Base-by-base conservation (phyloP, 2,888 invertebrate species). In the Stictocephala bisonia region DNA sequence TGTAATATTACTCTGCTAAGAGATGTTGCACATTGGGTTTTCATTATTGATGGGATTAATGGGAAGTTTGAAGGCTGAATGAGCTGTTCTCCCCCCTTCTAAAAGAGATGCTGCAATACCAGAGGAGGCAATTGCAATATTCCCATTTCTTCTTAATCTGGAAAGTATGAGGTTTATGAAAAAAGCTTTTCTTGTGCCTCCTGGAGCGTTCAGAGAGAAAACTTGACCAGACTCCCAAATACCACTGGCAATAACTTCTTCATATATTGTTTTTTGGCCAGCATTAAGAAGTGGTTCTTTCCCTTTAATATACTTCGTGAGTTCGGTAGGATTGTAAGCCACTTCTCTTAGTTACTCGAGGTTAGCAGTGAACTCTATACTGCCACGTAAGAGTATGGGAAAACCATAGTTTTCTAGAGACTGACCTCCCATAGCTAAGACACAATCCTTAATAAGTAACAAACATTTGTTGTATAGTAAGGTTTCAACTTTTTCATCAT, bases 21-120 rank as follows among this genome's bases (percentile, higher is more conserved):
- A 68, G 35, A 84, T 80, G 66, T 82, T 82, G 74, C 83, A 84
- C 3, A 75, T 75, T 76, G 71, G 13, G 41, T 58, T 18, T 27
- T 13, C 48, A 51, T 9, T 41, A 15, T 27, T n/a, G 29, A 29
- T 35, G 1, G 79, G 18, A 22, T 79, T 78, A 9, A 81, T 60
- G 58, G 82, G 81, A 50, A 82, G 78, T 71, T 81, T 81, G 74
- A 83, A 82, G 66, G 79, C 77, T 27, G 81, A 80, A 69, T 83
- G 83, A 58, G 81, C 80, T 41, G 81, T 84, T 79, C 81, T 77
- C 29, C 82, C 83, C 72, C 82, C 80, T 76, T 81, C 79, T 35
- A 85, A 78, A 64, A 85, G 78, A 51, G 82, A 83, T 68, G 84
- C 81, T 29, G 82, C 81, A 70, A 84, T 83, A 68, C 83, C 83